Conservation (phyloP, 2,113 vertebrate genomes). For the Bubalus kerabau region DNA sequence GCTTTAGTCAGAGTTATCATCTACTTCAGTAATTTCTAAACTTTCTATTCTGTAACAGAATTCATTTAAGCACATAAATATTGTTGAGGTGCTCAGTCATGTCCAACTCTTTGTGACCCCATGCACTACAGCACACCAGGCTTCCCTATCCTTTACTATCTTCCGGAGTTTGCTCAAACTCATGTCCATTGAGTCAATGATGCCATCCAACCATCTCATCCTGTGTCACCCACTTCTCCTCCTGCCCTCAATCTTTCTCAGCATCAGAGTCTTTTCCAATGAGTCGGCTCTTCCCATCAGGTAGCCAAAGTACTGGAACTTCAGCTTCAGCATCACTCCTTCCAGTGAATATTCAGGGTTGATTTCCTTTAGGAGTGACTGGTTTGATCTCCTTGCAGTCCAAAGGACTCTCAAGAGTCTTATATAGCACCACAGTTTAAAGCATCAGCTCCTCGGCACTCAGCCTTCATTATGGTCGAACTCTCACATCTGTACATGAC, state of each 20-base stretch:
- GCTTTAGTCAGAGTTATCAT: neutral
- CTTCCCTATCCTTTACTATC: neutral
- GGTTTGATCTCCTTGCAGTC: neutral
- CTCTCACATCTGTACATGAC: neutral
- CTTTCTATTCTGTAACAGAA: neutral
- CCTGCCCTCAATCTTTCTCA: neutral
- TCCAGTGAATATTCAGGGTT: neutral
- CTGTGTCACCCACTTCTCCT: neutral
- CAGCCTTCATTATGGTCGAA: neutral
- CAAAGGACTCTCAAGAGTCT: neutral
- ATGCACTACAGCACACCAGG: neutral
- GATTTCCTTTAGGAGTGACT: neutral
- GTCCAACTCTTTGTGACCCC: neutral
- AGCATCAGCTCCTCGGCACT: neutral
- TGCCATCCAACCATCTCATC: neutral
- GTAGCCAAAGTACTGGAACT: neutral
- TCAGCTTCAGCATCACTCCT: neutral
- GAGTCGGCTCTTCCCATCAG: neutral
- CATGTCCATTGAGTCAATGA: neutral
- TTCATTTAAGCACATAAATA: neutral
- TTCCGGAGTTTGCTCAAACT: neutral
- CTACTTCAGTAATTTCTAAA: neutral
- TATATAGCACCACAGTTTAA: neutral
- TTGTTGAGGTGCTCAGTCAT: neutral
- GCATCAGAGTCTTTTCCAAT: neutral